These are phyloP conservation scores for Strigops habroptila DNA, from an alignment of 2,113 vertebrate species.

Conservation along the genomic window DNA sequence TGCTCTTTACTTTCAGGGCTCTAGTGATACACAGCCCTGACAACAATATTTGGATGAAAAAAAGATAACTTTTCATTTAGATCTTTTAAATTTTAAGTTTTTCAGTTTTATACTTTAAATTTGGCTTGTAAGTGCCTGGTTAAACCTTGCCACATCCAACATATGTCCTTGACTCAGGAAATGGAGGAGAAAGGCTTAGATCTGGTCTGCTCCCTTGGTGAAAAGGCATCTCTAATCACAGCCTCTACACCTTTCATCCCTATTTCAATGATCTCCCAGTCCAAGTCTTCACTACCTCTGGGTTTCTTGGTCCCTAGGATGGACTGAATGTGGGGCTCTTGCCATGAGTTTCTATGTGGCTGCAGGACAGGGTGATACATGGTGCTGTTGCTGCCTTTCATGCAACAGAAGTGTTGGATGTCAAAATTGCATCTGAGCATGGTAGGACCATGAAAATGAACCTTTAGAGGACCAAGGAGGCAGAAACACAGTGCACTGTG, in stretches of 20 bases:
- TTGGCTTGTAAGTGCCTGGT: neutral
- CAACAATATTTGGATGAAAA: neutral
- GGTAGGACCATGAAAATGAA: neutral
- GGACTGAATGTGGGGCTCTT: neutral
- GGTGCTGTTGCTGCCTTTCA: neutral
- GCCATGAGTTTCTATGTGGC: neutral
- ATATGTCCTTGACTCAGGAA: neutral
- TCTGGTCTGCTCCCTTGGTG: neutral
- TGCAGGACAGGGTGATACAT: neutral
- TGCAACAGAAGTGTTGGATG: neutral
- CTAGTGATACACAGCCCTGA: neutral
- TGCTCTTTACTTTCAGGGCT: fast-evolving
- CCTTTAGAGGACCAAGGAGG: neutral
- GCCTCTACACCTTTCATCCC: neutral
- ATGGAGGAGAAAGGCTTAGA: neutral
- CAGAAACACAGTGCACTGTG: neutral
- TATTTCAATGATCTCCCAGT: neutral
- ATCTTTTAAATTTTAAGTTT: neutral
- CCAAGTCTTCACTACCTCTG: neutral
- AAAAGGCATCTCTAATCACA: neutral
- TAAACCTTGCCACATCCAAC: neutral
- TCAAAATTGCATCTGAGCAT: neutral
- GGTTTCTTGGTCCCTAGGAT: neutral
- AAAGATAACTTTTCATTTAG: neutral
- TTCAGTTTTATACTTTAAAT: neutral